Percentiles rank a stretch among this genome's conserved stretches.
Evolutionary conservation across 2,113 vertebrate genomes (phyloP).

Genomic region (Noturus placidus): DNA sequence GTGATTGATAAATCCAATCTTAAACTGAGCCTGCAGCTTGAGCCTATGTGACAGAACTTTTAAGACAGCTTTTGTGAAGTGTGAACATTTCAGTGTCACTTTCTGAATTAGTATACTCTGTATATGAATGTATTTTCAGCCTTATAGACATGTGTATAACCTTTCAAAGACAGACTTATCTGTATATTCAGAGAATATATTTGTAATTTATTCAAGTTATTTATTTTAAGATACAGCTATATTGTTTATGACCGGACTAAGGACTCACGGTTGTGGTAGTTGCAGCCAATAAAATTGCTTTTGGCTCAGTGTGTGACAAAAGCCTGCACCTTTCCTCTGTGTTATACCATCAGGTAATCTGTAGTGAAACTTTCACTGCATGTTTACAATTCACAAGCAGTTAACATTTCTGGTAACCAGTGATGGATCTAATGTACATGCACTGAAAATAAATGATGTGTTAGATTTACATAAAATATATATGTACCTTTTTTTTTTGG

Average conservation of each 20-base stretch:
- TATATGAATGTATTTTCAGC: slow-evolving; percentile 43
- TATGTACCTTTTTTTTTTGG: no score
- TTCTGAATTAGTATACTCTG: slow-evolving; percentile 29
- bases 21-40: slow-evolving; percentile 36
- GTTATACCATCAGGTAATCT: slow-evolving; percentile 5
- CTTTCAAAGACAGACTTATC: slow-evolving; percentile 34
- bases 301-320: slow-evolving; percentile 15
- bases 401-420: background rate
- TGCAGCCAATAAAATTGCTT: slow-evolving; percentile 31
- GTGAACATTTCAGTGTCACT: slow-evolving; percentile 20
- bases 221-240: slow-evolving; percentile 15
- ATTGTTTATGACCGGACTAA: slow-evolving; percentile 14
- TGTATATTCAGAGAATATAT: slow-evolving; percentile 47
- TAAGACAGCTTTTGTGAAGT: slow-evolving; percentile 30
- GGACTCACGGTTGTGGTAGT: slow-evolving; percentile 5
- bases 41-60: slow-evolving; percentile 26
- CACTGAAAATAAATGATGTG: no score
- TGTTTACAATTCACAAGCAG: background rate
- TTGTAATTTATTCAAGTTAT: slow-evolving; percentile 40
- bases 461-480: no score
- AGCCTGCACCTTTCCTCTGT: slow-evolving; percentile 23
- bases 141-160: slow-evolving; percentile 36
- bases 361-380: background rate
- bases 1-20: slow-evolving; percentile 27
- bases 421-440: background rate